Percentiles rank a stretch among this genome's conserved stretches.
Evolutionary conservation across 2,113 vertebrate genomes (phyloP).

Genomic region (Microcebus jonahi): DNA sequence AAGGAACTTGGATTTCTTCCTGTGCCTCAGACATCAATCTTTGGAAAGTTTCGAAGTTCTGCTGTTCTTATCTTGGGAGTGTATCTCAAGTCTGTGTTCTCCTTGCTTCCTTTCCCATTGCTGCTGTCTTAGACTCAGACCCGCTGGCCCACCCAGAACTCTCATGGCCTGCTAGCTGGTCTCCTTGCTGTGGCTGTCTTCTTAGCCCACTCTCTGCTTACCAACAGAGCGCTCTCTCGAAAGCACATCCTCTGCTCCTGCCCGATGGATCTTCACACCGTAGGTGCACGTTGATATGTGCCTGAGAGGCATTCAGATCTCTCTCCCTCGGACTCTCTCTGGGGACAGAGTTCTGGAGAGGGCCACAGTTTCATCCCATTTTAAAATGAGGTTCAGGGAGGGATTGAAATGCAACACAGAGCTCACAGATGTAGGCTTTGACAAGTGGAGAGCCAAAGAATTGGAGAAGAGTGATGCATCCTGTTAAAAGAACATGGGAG

Average conservation of each 20-base stretch:
- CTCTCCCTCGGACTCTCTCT: background rate
- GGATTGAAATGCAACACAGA: background rate
- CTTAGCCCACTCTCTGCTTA: background rate
- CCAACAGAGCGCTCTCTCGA: background rate
- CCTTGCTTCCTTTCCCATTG: background rate
- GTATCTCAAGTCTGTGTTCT: background rate
- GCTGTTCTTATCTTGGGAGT: background rate
- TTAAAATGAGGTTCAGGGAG: background rate
- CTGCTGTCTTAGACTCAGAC: background rate
- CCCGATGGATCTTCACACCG: background rate
- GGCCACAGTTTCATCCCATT: background rate
- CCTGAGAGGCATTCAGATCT: background rate
- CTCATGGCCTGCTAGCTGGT: background rate
- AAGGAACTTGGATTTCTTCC: background rate
- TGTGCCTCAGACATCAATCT: background rate
- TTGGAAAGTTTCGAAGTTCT: background rate
- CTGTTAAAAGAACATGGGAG: background rate
- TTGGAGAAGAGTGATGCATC: background rate
- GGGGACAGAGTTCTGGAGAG: background rate
- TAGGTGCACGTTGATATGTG: background rate
- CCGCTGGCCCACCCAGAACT: accelerated
- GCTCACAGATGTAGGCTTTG: background rate
- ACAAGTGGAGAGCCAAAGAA: background rate
- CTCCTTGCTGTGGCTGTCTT: background rate
- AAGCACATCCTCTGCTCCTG: background rate